Evolutionary conservation across 2,888 invertebrate genomes (phyloP).

Genomic region (Ferrisia virgata): DNA sequence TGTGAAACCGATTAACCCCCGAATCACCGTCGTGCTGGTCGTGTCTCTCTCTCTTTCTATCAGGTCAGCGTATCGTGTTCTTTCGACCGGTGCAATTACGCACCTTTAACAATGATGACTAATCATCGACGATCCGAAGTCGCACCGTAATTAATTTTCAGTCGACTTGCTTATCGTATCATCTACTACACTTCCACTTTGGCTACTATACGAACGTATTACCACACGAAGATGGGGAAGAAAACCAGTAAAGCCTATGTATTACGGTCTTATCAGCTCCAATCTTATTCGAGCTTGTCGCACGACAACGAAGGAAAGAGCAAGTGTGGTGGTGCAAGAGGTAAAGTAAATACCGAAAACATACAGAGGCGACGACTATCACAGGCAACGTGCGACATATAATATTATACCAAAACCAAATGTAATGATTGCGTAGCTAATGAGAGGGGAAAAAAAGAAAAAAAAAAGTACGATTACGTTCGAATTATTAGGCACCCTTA

Average conservation of each 20-base stretch:
- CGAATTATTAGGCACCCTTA: not conserved
- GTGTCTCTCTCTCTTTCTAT: too few relatives aligned
- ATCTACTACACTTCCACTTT: not conserved
- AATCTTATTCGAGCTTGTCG: not conserved
- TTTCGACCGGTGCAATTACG: not conserved
- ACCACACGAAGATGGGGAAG: not conserved
- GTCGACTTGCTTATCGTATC: not conserved
- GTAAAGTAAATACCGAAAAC: not conserved
- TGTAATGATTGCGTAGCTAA: not conserved
- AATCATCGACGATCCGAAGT: not conserved
- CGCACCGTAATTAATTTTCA: not conserved
- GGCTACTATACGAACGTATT: not conserved
- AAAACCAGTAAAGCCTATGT: not conserved
- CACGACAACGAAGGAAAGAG: not conserved
- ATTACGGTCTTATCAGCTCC: not conserved
- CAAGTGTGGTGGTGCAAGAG: not conserved
- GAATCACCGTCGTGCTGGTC: too few relatives aligned
- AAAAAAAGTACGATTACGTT: not conserved
- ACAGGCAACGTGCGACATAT: not conserved
- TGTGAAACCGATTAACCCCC: too few relatives aligned
- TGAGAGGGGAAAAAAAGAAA: not conserved
- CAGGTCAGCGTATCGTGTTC: too few relatives aligned
- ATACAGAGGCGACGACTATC: not conserved
- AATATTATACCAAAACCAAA: not conserved
- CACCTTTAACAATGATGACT: not conserved